These are phyloP conservation scores for Bubalus kerabau DNA, from an alignment of 2,113 vertebrate genomes.

Conservation along the genomic window DNA sequence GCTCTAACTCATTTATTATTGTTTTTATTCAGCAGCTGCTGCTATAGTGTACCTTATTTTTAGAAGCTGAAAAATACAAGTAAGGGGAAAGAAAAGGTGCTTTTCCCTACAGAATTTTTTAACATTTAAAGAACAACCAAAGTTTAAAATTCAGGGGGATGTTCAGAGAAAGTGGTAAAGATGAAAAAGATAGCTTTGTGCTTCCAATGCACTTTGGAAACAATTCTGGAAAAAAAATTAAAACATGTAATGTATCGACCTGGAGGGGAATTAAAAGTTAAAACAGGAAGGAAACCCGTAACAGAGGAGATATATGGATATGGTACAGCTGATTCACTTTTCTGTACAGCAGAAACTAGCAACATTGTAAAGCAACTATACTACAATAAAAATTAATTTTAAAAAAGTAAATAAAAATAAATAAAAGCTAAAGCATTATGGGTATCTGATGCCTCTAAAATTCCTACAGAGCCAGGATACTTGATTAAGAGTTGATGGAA, in stretches of 20 bases:
- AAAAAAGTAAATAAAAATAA: background rate
- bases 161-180: background rate
- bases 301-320: background rate
- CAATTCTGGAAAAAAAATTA: background rate
- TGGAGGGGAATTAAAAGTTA: background rate
- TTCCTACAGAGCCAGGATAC: background rate
- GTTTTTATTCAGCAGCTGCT: background rate
- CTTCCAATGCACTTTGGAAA: background rate
- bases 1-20: conserved; percentile 46
- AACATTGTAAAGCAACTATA: background rate
- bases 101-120: background rate
- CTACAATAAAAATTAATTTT: background rate
- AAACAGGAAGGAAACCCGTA: background rate
- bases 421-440: background rate
- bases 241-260: background rate
- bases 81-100: background rate
- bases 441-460: background rate
- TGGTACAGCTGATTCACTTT: background rate
- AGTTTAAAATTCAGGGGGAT: background rate
- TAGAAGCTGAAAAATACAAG: conserved; percentile 35
- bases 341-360: background rate
- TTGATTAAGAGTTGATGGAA: background rate
- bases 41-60: background rate
- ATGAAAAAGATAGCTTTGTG: background rate
- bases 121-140: background rate